Evolutionary conservation across 2,888 invertebrate genomes (phyloP), one percentile per base, ranked within the genome.

Genomic region (Dynastes tityus): DNA sequence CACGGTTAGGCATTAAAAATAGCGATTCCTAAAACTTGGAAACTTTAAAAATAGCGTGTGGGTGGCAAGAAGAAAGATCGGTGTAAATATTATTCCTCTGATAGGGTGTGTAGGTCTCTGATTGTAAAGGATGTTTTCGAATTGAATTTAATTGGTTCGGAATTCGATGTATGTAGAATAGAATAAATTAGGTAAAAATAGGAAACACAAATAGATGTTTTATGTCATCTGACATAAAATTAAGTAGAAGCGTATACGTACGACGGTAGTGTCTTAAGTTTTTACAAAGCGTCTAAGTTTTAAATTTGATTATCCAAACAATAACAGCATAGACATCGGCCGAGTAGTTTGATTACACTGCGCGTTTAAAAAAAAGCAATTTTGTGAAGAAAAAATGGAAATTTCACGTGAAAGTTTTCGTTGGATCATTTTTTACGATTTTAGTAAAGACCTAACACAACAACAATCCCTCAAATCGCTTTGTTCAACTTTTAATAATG

Each of bases 1-100:
- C 73, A 74, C 73, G 73, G 73, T 74, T 74, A 74, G 9, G 27
- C 55, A 16, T 74, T 74, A 74, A 74, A 74, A 74, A 74, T 74
- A 74, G 73, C 45, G 22, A 74, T 74, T 61, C 61, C 45, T 40
- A 61, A 74, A 61, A 74, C 27, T 74, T 45, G 11, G 29, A 61
- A 61, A n/a, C 65, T 65, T 65, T 29, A 65, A 37, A 65, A 65
- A 65, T 65, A 45, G 16, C 32, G 45, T 65, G 27, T 29, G 65
- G 65, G 40, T 65, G 9, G 45, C 45, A 45, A 45, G 45, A 45
- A 45, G 29, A 63, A 63, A 63, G 63, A 63, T 63, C 32, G 63
- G 11, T 13, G 11, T 63, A 32, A 13, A 27, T 63, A 63, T 29
- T 22, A 22, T 16, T 55, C n/a, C n/a, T 55, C 6, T 37, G n/a